Base-by-base conservation (phyloP, 2,888 invertebrate genomes). In the Lochmaea crataegi region DNA sequence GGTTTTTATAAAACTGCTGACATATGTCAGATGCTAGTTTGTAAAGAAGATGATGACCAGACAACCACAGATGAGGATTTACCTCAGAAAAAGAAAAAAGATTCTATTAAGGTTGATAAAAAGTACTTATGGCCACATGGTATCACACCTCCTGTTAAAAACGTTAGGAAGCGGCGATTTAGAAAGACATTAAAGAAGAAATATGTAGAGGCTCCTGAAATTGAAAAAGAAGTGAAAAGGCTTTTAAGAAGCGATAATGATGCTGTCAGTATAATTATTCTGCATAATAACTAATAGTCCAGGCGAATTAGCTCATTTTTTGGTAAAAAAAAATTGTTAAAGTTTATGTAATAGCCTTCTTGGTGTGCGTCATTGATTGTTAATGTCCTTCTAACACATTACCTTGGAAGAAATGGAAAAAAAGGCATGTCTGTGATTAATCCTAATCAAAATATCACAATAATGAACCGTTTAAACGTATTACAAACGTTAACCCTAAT, bases 1-100 rank as follows among this genome's bases (percentile, higher is more conserved):
- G 97, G 95, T 82, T 96, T 99, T 82, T 99, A 99, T 85, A 99
- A 99, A 89, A 96, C 98, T 1, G 97, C 98, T 0, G 99, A 99
- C 86, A 92, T 99, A 76, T 96, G 96, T 82, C 99, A 98, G 90
- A 89, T 93, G 88, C 91, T 98, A 90, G 90, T 96, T 68, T 97
- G 97, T 82, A 95, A 94, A 87, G 94, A 95, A 80, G 96, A 96
- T 80, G 94, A 95, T 32, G 96, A 96, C 82, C 91, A 90, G 80
- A 89, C 91, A 4, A 88, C 91, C 0, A 90, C 91, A 1, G 94
- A 94, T 81, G 95, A 95, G 80, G 95, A 96, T 82, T 91, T 93
- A 0, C 89, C 91, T 68, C 94, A 94, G 83, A 92, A 91, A 76
- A 95, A 94, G 85, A 95, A 94, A 83, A 95, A 95, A 84, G 96